Base-by-base conservation (phyloP, 2,888 invertebrate species). In the Thereva unica region DNA sequence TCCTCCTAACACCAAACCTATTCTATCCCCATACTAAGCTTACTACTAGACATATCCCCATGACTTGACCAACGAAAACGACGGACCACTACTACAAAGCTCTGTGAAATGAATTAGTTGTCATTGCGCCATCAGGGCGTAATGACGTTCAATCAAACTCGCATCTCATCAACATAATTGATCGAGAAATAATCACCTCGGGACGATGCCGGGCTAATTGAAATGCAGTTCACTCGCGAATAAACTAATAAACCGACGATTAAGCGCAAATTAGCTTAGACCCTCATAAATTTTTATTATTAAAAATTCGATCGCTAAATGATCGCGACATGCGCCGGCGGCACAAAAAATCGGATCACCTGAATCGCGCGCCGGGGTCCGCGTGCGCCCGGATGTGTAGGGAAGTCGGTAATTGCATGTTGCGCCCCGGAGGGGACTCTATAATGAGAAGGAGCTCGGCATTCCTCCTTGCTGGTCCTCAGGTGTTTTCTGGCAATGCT, bases 271-370 rank as follows among this genome's bases (percentile, higher is more conserved):
- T 61, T 61, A 61, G 50, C 50, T 61, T 50, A 50, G 61, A 61
- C 61, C 61, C 50, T 50, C 61, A 61, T 61, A 61, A 61, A 61
- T 61, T 61, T 61, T 61, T 61, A 61, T 61, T 61, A 50, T 61
- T 61, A 50, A 61, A 61, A 61, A 61, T 61, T 61, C 23, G 50
- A 45, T 37, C 49, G 23, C 61, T 8, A 40, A 50, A 5, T 9
- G 47, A 47, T 57, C 59, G 47, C 38, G 23, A 23, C 23, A 23
- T 23, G 23, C 1, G 23, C 40, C 49, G 41, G 50, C 5, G 37
- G 41, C 34, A 10, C 41, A 23, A 41, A 38, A 38, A 38, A 59
- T 49, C 59, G 45, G 6, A 34, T 9, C 12, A 4, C 4, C 41
- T 23, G 12, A 10, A 41, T 37, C n/a, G 53, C 23, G 9, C 37